Conservation (phyloP, 1,140 invertebrate species). For the Drosophila pseudoananassae region DNA sequence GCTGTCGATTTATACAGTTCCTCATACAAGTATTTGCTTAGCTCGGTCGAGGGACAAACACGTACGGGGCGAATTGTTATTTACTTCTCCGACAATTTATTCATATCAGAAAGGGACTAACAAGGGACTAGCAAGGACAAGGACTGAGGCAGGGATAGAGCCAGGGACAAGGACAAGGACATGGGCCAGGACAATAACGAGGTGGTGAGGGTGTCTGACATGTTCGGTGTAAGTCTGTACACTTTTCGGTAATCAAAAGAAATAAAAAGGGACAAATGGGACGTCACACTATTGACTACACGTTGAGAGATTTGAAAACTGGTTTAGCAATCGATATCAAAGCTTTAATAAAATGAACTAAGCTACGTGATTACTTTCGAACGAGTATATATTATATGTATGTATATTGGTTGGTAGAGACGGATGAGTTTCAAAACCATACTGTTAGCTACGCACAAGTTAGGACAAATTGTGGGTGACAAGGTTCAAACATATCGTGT, state of each 20-base stretch:
- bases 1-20: conserved; percentile 30
- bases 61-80: conserved; percentile 41
- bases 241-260: conserved; percentile 38
- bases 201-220: conserved; percentile 29
- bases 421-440: conserved; percentile 57
- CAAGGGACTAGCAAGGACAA: conserved; percentile 30
- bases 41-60: conserved; percentile 37
- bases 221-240: conserved; percentile 41
- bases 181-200: conserved; percentile 22
- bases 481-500: conserved; percentile 54
- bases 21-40: conserved; percentile 16
- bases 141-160: background rate
- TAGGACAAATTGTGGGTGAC: conserved; percentile 58
- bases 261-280: conserved; percentile 56
- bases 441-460: conserved; percentile 78
- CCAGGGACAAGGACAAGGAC: background rate
- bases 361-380: conserved; percentile 65
- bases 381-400: conserved; percentile 29
- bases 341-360: conserved; percentile 71
- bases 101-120: conserved; percentile 32
- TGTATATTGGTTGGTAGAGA: conserved; percentile 30
- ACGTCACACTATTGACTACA: conserved; percentile 78
- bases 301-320: conserved; percentile 72
- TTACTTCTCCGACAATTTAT: conserved; percentile 42
- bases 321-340: conserved; percentile 66